Conservation (phyloP, 2,888 invertebrate genomes). For the Philonicus albiceps region DNA sequence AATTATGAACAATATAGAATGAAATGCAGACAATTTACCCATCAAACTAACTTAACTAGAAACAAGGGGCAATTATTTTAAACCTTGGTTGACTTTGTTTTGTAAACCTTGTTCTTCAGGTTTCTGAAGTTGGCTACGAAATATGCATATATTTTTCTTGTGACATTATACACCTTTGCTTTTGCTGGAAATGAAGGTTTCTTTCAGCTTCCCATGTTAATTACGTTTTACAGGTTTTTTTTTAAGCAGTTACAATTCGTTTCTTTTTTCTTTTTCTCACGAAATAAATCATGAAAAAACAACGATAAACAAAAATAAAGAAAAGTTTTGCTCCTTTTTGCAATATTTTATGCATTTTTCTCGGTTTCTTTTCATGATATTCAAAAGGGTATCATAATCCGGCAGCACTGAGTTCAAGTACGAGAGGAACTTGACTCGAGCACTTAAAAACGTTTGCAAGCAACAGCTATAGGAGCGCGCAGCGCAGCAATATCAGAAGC, state of each 20-base stretch:
- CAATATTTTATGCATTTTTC: background rate
- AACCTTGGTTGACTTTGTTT: background rate
- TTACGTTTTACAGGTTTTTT: background rate
- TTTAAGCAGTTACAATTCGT: background rate
- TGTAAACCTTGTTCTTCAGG: background rate
- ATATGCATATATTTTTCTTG: background rate
- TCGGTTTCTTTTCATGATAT: slow-evolving; percentile 1
- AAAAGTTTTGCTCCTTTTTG: background rate
- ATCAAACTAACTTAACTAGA: too few species aligned
- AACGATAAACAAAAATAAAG: background rate
- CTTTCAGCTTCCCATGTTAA: background rate
- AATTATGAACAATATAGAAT: too few species aligned
- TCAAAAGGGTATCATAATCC: slow-evolving; percentile 38
- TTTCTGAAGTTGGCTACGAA: background rate
- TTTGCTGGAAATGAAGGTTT: background rate
- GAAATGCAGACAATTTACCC: too few species aligned
- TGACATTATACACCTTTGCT: background rate
- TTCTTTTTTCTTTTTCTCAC: background rate
- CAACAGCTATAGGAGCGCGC: slow-evolving; percentile 30
- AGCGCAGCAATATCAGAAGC: slow-evolving; percentile 44
- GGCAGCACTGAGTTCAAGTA: slow-evolving; percentile 41
- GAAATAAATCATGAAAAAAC: background rate
- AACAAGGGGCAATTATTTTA: background rate
- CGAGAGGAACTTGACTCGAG: slow-evolving; percentile 43
- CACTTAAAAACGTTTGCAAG: slow-evolving; percentile 45